Base-by-base conservation (phyloP, 2,113 vertebrate species). In the Amblyornis subalaris region DNA sequence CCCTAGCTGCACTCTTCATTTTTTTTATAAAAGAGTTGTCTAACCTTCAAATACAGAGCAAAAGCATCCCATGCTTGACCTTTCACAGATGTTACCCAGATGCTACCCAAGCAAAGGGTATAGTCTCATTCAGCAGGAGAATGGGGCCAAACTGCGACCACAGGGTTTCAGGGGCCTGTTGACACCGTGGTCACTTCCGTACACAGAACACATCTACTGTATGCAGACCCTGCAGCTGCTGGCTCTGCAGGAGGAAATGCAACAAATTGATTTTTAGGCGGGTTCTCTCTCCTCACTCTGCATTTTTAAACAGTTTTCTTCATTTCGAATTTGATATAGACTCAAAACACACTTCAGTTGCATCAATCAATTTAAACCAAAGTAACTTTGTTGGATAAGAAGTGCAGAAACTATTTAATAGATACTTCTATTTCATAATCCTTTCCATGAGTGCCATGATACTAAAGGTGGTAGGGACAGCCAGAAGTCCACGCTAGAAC, bases 171-270 rank as follows among this genome's bases (percentile, higher is more conserved):
- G 33, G 14, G 13, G 7, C 24, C 40, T 4, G 0, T n/a, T 4
- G 3, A 57, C 7, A 12, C 0, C 1, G 8, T 42, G 29, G 47
- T 33, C 38, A 24, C 16, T 73, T 36, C 35, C 57, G 29, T 13
- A 61, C 4, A 22, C 0, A 6, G 33, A 57, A 5, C 8, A 44
- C 0, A 0, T 18, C 26, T 35, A 35, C 16, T 17, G 17, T 24
- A 2, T 8, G 11, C 22, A 70, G 29, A 65, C 36, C 16, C 25
- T 57, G 19, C 38, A 25, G 7, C 22, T 35, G 15, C 42, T 45
- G 28, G 11, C 12, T 17, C 22, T 45, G 50, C 3, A 0, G 12
- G 13, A 25, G 3, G 4, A 94, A 77, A 62, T 0, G 0, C 3
- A 15, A 14, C 4, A 47, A 81, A 23, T 3, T 45, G 42, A 70